A percentile compares a stretch with the other conserved stretches of the same genome.
These are phyloP conservation scores for Thunnus albacares DNA, from an alignment of 2,797 vertebrate species.

Conservation along the genomic window DNA sequence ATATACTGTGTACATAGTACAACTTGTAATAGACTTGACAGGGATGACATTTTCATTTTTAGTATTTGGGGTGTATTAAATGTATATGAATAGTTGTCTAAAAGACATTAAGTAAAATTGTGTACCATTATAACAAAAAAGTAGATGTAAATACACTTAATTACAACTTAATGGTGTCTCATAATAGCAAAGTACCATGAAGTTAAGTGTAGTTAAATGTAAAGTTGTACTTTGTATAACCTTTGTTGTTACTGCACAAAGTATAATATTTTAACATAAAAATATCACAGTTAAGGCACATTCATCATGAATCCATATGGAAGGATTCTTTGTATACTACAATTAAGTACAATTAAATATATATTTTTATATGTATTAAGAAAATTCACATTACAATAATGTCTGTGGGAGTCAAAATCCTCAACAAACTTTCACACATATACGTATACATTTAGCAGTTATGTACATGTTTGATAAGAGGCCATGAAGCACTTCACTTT, in stretches of 20 bases:
- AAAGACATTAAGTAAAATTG: no score
- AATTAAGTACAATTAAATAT: background rate
- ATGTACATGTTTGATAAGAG: constrained; percentile 6
- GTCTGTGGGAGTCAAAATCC: background rate
- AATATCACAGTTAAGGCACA: background rate
- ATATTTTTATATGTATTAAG: no score
- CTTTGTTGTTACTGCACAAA: background rate
- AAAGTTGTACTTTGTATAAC: background rate
- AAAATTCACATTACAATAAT: constrained; percentile 12
- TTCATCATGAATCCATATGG: background rate
- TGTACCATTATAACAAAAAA: no score
- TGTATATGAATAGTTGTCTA: no score
- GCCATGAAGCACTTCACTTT: background rate
- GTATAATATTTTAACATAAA: background rate
- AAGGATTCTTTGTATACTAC: background rate
- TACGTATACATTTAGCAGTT: constrained; percentile 37
- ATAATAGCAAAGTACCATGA: background rate
- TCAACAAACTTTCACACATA: background rate
- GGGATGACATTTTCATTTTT: no score
- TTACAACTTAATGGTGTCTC: background rate
- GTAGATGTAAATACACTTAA: background rate
- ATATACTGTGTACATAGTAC: background rate
- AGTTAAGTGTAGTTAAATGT: background rate
- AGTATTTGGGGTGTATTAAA: no score
- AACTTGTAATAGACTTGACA: background rate